phyloP scores from a whole-genome alignment of 2,113 vertebrate genomes.

The Phylloscopus trochiloides region DNA sequence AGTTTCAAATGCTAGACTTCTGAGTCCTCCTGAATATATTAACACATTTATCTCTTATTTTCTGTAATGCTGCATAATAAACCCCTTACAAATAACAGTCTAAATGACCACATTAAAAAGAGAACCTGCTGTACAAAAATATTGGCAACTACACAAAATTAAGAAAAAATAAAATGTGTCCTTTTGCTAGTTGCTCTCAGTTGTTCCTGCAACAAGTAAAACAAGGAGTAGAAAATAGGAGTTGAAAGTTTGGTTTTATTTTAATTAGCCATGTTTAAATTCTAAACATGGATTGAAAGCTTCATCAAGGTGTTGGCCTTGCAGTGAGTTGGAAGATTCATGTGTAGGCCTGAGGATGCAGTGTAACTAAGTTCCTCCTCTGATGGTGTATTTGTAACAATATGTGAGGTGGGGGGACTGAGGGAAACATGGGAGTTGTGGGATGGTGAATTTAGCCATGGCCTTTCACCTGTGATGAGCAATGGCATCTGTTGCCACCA shows the following conservation, averaged over 20 bases:
- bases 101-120: background rate
- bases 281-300: background rate
- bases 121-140: background rate
- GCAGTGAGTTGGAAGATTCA: background rate
- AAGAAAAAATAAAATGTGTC: background rate
- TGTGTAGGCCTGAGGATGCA: background rate
- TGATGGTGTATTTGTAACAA: background rate
- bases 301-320: background rate
- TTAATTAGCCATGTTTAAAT: background rate
- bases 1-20: background rate
- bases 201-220: background rate
- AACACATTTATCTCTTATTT: background rate
- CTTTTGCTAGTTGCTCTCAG: background rate
- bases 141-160: background rate
- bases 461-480: background rate
- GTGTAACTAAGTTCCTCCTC: background rate
- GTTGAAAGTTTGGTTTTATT: background rate
- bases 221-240: background rate
- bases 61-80: background rate
- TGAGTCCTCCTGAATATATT: background rate
- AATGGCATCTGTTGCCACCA: conserved; percentile 14
- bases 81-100: background rate
- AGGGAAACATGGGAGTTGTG: background rate
- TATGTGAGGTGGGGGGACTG: background rate
- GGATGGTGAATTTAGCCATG: background rate